Conservation (phyloP, 2,797 vertebrate species). For the Intellagama lesueurii region DNA sequence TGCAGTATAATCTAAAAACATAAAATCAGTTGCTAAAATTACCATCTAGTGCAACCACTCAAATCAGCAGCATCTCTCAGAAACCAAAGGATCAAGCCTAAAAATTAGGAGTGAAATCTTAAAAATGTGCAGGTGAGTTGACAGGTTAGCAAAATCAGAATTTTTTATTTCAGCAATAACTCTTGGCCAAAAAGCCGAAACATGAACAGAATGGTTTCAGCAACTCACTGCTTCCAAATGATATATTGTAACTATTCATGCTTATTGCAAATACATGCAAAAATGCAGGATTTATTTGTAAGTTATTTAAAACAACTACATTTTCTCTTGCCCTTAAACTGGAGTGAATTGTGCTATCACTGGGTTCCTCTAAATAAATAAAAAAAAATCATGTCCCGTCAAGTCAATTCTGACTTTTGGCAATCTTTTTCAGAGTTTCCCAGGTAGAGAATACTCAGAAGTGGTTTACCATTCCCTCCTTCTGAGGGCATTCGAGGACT, state of each 20-base stretch:
- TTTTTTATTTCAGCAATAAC: background rate
- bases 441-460: too few species aligned
- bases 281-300: background rate
- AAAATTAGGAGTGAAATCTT: too few species aligned
- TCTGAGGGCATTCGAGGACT: too few species aligned
- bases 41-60: background rate
- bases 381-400: background rate
- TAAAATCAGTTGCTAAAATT: conserved; percentile 7
- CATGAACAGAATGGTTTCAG: conserved; percentile 40
- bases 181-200: conserved; percentile 31
- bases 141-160: background rate
- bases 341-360: background rate
- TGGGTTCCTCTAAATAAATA: conserved; percentile 8
- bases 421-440: too few species aligned
- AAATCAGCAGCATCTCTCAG: conserved; percentile 24
- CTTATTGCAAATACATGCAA: conserved; percentile 5
- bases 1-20: background rate
- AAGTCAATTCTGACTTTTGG: too few species aligned
- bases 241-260: conserved; percentile 25
- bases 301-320: background rate
- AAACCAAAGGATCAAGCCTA: background rate
- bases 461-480: too few species aligned
- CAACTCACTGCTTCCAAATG: background rate
- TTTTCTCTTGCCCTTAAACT: background rate
- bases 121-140: too few species aligned